phyloP scores from a whole-genome alignment of 2,113 vertebrate species.

The Machaerirhynchus nigripectus region DNA sequence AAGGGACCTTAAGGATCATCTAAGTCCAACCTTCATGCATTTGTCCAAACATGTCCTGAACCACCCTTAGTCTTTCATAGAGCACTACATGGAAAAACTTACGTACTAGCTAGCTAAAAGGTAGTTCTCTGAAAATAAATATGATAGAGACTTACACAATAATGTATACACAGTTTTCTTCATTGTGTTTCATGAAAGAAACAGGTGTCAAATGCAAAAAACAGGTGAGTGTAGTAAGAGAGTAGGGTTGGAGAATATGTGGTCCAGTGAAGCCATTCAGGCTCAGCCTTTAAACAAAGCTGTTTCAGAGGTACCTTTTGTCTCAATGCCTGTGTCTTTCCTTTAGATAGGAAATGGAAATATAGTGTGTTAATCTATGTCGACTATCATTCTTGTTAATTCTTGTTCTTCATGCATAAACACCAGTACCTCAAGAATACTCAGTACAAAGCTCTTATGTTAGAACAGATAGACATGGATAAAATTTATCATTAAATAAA shows the following conservation, averaged over 20 bases:
- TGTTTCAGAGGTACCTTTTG: not conserved
- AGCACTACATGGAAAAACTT: not conserved
- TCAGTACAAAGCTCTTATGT: not conserved
- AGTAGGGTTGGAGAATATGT: not conserved
- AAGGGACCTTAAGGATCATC: not conserved
- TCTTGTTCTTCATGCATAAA: not conserved
- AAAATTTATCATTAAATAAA: not conserved
- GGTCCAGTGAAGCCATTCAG: not conserved
- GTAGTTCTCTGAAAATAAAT: not conserved
- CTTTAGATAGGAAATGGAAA: not conserved
- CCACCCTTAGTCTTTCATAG: not conserved
- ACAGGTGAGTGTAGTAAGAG: not conserved
- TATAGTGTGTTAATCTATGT: not conserved
- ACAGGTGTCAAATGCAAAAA: not conserved
- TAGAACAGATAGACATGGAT: not conserved
- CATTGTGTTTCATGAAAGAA: not conserved
- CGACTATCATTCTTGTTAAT: accelerated
- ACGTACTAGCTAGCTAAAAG: not conserved
- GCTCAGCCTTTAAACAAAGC: not conserved
- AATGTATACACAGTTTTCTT: not conserved
- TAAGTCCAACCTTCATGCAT: not conserved
- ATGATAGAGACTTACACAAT: not conserved
- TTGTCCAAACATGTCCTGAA: not conserved
- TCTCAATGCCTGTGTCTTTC: not conserved
- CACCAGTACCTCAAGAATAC: not conserved